Base-by-base conservation (phyloP, 2,888 invertebrate species). In the Patella caerulea region DNA sequence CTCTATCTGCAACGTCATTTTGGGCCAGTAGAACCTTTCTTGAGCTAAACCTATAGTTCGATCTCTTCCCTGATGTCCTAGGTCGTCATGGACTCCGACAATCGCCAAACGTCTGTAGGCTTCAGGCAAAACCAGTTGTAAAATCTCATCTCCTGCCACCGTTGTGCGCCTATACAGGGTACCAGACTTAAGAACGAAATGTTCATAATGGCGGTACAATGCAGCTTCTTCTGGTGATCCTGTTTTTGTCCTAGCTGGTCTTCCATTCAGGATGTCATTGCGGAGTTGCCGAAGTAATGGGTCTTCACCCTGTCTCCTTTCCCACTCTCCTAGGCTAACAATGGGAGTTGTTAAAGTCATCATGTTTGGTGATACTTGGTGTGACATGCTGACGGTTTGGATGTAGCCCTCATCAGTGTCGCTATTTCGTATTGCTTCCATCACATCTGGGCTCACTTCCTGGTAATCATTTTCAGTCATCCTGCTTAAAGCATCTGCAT, bases 381-480 rank as follows among this genome's bases (percentile, higher is more conserved):
- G 45, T 17, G 65, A 45, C 24, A 56, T 34, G 14, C 19, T 45
- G 53, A 73, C 34, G 24, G 77, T 72, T 69, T 70, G 65, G 52
- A 73, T 52, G 14, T 56, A 72, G 7, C 72, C 73, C 4, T 59
- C 24, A 3, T 59, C 72, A 29, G 59, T 34, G 3, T 24, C 12
- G 15, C 9, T 15, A 45, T 72, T 52, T 59, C 15, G 9, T 9
- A 29, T 52, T 55, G 76, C 54, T 55, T 45, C 29, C 56, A 56
- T 59, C 90, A 72, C 19, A 72, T 69, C 55, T n/a, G 53, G 53
- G 77, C 79, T 4, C 73, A 73, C 69, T 69, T 74, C 29, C 14
- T n/a, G 65, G 73, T 79, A 3, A 7, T 59, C 59, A 59, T 59
- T 15, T 14, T n/a, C n/a, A n/a, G n/a, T n/a, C n/a, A n/a, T n/a